These are phyloP conservation scores for Pelecanoides urinatrix DNA, from an alignment of 2,113 vertebrate genomes.

Conservation along the genomic window DNA sequence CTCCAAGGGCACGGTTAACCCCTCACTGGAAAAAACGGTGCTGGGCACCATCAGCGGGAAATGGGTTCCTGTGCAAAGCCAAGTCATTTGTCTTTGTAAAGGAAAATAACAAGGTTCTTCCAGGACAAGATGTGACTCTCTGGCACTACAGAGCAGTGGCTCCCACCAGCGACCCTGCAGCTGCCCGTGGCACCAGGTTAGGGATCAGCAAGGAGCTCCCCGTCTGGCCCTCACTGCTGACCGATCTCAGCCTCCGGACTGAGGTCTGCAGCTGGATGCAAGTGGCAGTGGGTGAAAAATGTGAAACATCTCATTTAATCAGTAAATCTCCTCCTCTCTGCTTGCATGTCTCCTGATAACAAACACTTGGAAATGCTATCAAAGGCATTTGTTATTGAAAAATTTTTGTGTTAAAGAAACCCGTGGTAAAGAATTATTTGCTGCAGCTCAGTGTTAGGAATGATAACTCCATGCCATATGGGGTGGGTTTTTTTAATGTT, in stretches of 20 bases:
- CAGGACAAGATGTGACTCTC: neutral
- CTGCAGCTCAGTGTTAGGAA: neutral
- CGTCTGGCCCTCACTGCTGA: rapidly evolving
- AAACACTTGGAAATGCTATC: neutral
- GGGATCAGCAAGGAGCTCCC: neutral
- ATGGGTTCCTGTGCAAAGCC: neutral
- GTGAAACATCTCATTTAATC: neutral
- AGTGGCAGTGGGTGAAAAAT: neutral
- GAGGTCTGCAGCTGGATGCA: neutral
- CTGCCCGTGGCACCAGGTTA: neutral
- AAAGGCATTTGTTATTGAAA: neutral
- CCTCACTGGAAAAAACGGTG: neutral
- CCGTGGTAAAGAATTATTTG: neutral
- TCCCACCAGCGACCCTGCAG: neutral
- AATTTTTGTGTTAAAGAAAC: neutral
- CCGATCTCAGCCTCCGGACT: neutral
- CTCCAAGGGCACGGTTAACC: neutral
- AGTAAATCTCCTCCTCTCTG: neutral
- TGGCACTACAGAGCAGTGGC: neutral
- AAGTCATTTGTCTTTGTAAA: neutral
- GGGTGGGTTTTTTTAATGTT: neutral
- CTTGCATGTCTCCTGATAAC: neutral
- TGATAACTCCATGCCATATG: neutral
- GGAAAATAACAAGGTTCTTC: neutral
- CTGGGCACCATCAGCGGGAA: neutral